Conservation (phyloP, 2,888 invertebrate species). For the Cepaea hortensis region DNA sequence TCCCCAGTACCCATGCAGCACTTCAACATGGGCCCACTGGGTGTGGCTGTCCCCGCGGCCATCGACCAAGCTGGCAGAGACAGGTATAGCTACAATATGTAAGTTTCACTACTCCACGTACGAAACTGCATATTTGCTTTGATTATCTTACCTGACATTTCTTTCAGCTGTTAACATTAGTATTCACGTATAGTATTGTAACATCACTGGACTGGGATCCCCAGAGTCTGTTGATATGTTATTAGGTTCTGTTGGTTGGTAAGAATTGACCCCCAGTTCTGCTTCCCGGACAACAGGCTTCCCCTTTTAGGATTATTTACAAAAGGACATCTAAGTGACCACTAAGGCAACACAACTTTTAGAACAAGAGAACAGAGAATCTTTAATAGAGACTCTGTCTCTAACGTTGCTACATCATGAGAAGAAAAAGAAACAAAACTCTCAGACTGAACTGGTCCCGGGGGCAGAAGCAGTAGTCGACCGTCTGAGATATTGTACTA, state of each 20-base stretch:
- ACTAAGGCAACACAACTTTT: too few relatives aligned
- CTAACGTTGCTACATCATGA: too few relatives aligned
- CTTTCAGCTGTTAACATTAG: not conserved
- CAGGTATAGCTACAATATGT: constrained; percentile 52
- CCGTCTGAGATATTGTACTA: too few relatives aligned
- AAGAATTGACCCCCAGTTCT: too few relatives aligned
- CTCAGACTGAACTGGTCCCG: too few relatives aligned
- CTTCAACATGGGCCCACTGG: constrained; percentile 43
- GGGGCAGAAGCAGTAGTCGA: too few relatives aligned
- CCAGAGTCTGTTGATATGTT: not conserved
- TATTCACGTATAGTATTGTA: not conserved
- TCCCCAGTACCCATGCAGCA: constrained; percentile 11
- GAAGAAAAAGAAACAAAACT: too few relatives aligned
- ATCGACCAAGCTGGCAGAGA: constrained; percentile 48
- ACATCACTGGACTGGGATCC: not conserved
- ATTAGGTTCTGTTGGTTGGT: not conserved
- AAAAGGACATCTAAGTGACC: too few relatives aligned
- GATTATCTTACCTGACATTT: not conserved
- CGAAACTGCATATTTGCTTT: constrained; percentile 8
- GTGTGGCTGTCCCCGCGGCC: constrained; percentile 45
- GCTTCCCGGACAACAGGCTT: too few relatives aligned
- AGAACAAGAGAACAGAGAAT: too few relatives aligned
- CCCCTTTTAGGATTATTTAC: too few relatives aligned
- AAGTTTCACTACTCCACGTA: constrained; percentile 39
- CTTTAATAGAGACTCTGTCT: too few relatives aligned